Base-by-base conservation (phyloP, 2,113 vertebrate genomes). In the Ondatra zibethicus region DNA sequence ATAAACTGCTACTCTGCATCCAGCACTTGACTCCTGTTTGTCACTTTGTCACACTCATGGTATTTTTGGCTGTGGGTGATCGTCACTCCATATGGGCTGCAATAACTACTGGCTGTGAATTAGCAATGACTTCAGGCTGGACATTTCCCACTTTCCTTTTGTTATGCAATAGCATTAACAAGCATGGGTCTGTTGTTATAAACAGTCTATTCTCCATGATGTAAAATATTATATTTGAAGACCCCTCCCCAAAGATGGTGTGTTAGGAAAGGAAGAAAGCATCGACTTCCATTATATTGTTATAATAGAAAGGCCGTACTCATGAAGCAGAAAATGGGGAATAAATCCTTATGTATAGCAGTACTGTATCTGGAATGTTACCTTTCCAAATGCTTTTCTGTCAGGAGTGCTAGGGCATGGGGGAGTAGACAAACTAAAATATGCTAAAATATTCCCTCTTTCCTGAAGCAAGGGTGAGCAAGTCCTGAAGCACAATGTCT, bases 21-120 rank as follows among this genome's bases (percentile, higher is more conserved):
- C 6, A 42, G 29, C 89, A 19, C 75, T 95, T 97, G 75, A 90
- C 94, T 97, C 52, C 78, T 85, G n/a, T 39, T 11, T 92, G 89
- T 88, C 96, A 92, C 91, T 91, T 95, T 92, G 92, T 95, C 82
- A 92, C 84, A 92, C 45, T 77, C 63, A 65, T 12, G 78, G 63
- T 89, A 93, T 31, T 23, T 94, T 96, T 70, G 73, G 55, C 91
- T 90, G 63, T 80, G 93, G 91, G 65, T 85, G 78, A 93, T 77
- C 94, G 70, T 95, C 95, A 81, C 70, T 96, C 93, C 96, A 92
- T 97, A 93, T 98, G 97, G 91, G 45, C 70, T 96, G 65, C 84
- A 75, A 93, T 92, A 85, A 91, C 86, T 88, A 19, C 50, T 88
- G 87, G 45, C 77, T 80, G 93, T 96, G 96, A 97, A 97, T 89